These are phyloP conservation scores for Nematostella vectensis DNA, from an alignment of 92 coral and sea anemone species.

Conservation along the genomic window DNA sequence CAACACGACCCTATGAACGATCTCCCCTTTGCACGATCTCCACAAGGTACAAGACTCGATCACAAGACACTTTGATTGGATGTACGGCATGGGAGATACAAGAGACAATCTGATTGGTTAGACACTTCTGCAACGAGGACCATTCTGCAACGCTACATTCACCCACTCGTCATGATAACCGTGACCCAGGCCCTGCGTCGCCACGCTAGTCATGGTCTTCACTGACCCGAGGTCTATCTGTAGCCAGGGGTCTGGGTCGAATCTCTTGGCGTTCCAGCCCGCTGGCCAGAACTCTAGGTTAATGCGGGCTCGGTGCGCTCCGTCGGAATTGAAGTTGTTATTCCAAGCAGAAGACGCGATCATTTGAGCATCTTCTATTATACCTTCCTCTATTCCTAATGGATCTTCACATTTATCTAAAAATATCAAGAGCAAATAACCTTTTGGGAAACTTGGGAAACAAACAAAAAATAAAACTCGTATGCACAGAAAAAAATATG, in stretches of 20 bases:
- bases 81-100: no score
- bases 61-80: no score
- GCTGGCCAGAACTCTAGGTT: constrained; percentile 56
- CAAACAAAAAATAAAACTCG: no score
- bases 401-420: constrained; percentile 57
- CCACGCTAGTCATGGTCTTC: constrained; percentile 50
- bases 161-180: constrained; percentile 53
- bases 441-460: no score
- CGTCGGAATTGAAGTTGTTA: constrained; percentile 34
- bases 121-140: no score
- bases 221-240: constrained; percentile 41
- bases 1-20: no score
- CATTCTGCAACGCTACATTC: no score
- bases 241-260: constrained; percentile 67
- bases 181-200: constrained; percentile 77
- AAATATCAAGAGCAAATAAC: no score
- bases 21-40: no score
- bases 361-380: constrained; percentile 40
- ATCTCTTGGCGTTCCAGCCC: constrained; percentile 69
- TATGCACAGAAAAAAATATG: no score
- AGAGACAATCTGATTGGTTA: no score
- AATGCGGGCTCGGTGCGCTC: constrained; percentile 72
- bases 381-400: constrained; percentile 62
- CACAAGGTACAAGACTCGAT: no score
- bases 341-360: constrained; percentile 69